Conservation (phyloP, 1,140 invertebrate genomes). For the Camponotus pennsylvanicus region DNA sequence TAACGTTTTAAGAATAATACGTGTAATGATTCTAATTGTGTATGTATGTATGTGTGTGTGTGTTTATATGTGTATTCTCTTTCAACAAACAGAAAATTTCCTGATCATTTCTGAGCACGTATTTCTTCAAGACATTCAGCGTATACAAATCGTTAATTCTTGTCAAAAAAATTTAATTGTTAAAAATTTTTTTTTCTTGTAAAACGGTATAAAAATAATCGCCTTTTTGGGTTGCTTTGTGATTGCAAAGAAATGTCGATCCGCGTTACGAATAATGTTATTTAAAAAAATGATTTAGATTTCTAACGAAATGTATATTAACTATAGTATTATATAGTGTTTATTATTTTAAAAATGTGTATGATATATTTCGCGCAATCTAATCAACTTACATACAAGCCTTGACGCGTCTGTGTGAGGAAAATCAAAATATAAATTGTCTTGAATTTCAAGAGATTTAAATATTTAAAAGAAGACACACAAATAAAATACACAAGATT, state of each 20-base stretch:
- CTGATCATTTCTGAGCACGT: neutral
- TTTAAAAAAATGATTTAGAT: neutral
- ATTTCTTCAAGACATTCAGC: neutral
- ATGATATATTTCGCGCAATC: constrained; percentile 16
- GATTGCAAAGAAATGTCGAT: neutral
- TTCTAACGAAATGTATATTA: neutral
- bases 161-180: neutral
- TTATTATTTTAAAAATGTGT: neutral
- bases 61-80: too few relatives aligned
- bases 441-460: neutral
- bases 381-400: neutral
- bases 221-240: too few relatives aligned
- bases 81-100: neutral
- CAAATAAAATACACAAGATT: neutral
- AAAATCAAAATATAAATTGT: neutral
- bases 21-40: constrained; percentile 55
- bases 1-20: constrained; percentile 14
- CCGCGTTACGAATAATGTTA: neutral
- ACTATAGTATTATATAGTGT: too few relatives aligned
- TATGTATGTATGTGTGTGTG: neutral
- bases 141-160: neutral
- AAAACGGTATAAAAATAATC: too few relatives aligned
- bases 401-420: neutral
- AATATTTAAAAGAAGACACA: neutral
- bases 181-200: neutral